Percentiles rank a stretch among this genome's conserved stretches.
These are phyloP conservation scores for Micronisus gabar DNA, from an alignment of 2,113 vertebrate genomes.

Conservation along the genomic window DNA sequence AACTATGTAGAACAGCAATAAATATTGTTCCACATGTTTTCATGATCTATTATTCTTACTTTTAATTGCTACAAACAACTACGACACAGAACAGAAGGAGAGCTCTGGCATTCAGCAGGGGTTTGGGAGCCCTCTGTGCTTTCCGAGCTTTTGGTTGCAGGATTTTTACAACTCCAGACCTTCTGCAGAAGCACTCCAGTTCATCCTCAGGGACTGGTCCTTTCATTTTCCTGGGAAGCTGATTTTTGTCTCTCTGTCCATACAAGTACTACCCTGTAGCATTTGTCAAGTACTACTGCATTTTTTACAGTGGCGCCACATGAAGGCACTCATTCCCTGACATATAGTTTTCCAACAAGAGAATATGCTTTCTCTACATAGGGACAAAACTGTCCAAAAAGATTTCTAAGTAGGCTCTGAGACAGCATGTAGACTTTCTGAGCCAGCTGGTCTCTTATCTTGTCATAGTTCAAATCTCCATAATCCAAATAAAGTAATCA, in stretches of 20 bases:
- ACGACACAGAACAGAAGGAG: not conserved
- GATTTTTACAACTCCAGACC: not conserved
- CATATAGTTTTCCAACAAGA: not conserved
- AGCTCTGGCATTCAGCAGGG: not conserved
- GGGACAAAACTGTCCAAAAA: not conserved
- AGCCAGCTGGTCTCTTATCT: not conserved
- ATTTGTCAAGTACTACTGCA: not conserved
- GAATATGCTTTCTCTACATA: not conserved
- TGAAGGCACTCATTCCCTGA: not conserved
- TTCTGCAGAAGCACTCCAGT: not conserved
- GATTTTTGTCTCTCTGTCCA: not conserved
- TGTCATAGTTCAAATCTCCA: not conserved
- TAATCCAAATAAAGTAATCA: not conserved
- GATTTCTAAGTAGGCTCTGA: not conserved
- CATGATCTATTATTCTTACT: conserved; percentile 13
- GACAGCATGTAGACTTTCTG: not conserved
- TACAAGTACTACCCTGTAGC: not conserved
- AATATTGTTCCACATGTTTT: conserved; percentile 46
- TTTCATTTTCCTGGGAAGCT: not conserved
- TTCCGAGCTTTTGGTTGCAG: not conserved
- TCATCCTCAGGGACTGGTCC: not conserved
- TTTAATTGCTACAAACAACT: conserved; percentile 47
- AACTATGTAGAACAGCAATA: conserved; percentile 19
- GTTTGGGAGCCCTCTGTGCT: not conserved
- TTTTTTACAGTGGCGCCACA: not conserved